These are phyloP conservation scores for Dicentrarchus labrax DNA, from an alignment of 2,113 vertebrate genomes.

Conservation along the genomic window DNA sequence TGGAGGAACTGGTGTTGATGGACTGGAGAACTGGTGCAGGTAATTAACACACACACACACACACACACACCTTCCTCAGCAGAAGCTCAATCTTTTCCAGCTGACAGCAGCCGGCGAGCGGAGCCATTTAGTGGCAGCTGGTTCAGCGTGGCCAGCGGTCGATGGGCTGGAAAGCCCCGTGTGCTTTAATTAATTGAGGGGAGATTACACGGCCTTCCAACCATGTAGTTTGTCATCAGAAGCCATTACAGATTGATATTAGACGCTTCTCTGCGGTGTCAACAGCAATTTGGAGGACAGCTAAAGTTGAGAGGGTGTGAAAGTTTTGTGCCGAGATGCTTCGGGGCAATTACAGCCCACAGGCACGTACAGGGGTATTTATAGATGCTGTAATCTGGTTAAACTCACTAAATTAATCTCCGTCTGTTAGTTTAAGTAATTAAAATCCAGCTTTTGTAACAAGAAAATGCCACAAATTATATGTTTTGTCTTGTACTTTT, in stretches of 20 bases:
- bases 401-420: too few species aligned
- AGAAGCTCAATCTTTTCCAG: constrained; percentile 93
- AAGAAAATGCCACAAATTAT: too few species aligned
- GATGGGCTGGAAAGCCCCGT: constrained; percentile 77
- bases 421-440: too few species aligned
- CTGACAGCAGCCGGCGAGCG: constrained; percentile 88
- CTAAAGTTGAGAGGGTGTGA: constrained; percentile 12
- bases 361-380: neutral
- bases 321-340: neutral
- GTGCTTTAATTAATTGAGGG: constrained; percentile 97
- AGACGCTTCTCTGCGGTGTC: constrained; percentile 96
- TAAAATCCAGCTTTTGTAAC: too few species aligned
- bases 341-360: neutral
- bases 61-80: constrained; percentile 68
- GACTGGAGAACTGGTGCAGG: constrained; percentile 81
- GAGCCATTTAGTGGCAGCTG: constrained; percentile 91
- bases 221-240: constrained; percentile 96
- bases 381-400: neutral
- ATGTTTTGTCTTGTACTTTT: too few species aligned
- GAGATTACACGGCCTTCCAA: constrained; percentile 97
- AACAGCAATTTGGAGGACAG: constrained; percentile 92
- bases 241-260: constrained; percentile 95
- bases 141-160: constrained; percentile 64
- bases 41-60: constrained; percentile 81
- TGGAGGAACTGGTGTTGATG: constrained; percentile 57